A percentile compares a stretch with the other conserved stretches of the same genome.
phyloP scores from a whole-genome alignment of 1,140 invertebrate species.

The Cecropterus lyciades region DNA sequence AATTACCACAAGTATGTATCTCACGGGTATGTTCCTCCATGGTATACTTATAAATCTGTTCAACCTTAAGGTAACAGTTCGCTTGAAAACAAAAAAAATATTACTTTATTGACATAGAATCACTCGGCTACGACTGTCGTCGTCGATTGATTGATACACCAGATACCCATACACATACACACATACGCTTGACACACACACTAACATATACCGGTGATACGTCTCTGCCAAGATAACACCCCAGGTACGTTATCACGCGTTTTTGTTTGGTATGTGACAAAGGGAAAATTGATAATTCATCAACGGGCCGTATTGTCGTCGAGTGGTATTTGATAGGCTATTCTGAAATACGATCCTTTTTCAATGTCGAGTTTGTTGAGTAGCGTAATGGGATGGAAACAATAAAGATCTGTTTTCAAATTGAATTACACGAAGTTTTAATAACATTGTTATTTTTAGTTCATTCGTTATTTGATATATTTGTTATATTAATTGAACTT shows the following conservation, averaged over 20 bases:
- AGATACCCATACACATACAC: slow-evolving; percentile 46
- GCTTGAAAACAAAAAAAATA: background rate
- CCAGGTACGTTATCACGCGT: slow-evolving; percentile 63
- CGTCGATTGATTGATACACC: slow-evolving; percentile 63
- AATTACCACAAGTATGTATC: no score
- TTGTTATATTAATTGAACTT: no score
- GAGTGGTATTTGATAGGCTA: slow-evolving; percentile 50
- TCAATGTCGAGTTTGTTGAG: slow-evolving; percentile 20
- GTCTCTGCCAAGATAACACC: slow-evolving; percentile 74
- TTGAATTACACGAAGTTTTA: background rate
- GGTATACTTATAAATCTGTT: no score
- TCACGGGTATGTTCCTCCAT: no score
- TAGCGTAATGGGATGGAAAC: background rate
- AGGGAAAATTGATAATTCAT: slow-evolving; percentile 76
- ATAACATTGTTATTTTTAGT: background rate
- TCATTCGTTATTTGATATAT: no score
- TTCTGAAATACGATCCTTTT: slow-evolving; percentile 58
- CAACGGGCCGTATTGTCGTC: slow-evolving; percentile 58
- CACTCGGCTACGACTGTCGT: slow-evolving; percentile 46
- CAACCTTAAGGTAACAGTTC: no score
- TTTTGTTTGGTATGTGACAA: slow-evolving; percentile 73
- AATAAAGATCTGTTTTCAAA: no score
- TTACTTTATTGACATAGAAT: slow-evolving; percentile 27
- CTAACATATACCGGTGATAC: slow-evolving; percentile 63
- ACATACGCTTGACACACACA: slow-evolving; percentile 48